phyloP scores from a whole-genome alignment of 1,140 invertebrate species.

The Sycobia sp. region DNA sequence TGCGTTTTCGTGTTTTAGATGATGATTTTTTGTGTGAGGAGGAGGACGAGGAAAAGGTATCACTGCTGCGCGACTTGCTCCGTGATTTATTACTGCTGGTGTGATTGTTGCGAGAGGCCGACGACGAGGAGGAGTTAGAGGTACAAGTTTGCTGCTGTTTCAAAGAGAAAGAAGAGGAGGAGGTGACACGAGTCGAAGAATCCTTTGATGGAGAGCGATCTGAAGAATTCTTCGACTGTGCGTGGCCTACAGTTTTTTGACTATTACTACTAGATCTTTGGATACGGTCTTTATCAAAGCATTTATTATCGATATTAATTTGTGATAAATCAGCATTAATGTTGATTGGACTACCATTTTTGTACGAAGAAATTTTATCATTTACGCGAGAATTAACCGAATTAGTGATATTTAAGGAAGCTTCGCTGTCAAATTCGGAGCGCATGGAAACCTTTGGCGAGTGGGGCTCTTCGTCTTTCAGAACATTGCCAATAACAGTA shows the following conservation, averaged over 20 bases:
- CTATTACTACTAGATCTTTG: conserved; percentile 33
- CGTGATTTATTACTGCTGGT: background rate
- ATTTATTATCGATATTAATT: conserved; percentile 26
- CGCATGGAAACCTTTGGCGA: background rate
- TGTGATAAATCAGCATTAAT: conserved; percentile 24
- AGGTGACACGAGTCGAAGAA: conserved; percentile 40
- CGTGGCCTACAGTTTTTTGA: conserved; percentile 16
- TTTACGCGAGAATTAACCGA: conserved; percentile 12
- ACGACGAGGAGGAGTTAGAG: conserved; percentile 8
- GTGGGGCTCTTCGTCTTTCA: background rate
- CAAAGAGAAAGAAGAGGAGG: conserved; percentile 4
- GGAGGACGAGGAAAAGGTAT: conserved; percentile 40
- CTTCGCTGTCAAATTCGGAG: background rate
- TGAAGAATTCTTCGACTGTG: conserved; percentile 25
- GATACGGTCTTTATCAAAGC: conserved; percentile 21
- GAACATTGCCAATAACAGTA: background rate
- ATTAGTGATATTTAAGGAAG: conserved; percentile 13
- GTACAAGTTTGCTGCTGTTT: background rate
- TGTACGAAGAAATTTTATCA: background rate
- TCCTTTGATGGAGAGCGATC: conserved; percentile 20
- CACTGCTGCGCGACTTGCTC: background rate
- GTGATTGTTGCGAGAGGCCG: background rate
- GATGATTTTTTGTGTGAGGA: conserved; percentile 37
- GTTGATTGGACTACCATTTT: conserved; percentile 1
- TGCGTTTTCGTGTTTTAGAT: conserved; percentile 6